These are phyloP conservation scores for Eriosoma lanigerum DNA, from an alignment of 1,140 invertebrate species.

Conservation along the genomic window DNA sequence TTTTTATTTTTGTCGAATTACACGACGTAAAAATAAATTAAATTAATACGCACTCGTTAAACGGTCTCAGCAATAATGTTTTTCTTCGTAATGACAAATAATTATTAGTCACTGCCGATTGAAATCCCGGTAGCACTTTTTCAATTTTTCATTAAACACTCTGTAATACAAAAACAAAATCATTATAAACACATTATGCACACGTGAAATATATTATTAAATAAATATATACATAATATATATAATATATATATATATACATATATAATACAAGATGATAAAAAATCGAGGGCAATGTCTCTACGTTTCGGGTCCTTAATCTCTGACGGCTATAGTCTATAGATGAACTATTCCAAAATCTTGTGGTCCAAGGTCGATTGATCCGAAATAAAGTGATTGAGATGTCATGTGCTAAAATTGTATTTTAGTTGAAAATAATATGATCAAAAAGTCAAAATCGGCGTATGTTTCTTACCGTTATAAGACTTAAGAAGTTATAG, in stretches of 20 bases:
- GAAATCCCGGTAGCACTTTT: background rate
- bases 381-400: too few species aligned
- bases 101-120: conserved; percentile 5
- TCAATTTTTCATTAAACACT: background rate
- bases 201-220: background rate
- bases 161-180: conserved; percentile 15
- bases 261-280: background rate
- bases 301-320: background rate
- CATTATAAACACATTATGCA: too few species aligned
- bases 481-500: too few species aligned
- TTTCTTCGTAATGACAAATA: background rate
- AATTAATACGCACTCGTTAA: conserved; percentile 17
- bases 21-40: too few species aligned
- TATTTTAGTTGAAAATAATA: too few species aligned
- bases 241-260: background rate
- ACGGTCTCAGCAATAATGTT: background rate
- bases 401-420: too few species aligned
- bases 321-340: background rate
- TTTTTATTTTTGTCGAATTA: too few species aligned
- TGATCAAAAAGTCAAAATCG: too few species aligned
- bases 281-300: conserved; percentile 10
- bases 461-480: too few species aligned
- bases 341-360: too few species aligned
- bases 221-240: background rate
- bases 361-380: too few species aligned